Evolutionary conservation across 1,140 invertebrate genomes (phyloP), one percentile per base, ranked within the genome.

Genomic region (Leucophenga varia): DNA sequence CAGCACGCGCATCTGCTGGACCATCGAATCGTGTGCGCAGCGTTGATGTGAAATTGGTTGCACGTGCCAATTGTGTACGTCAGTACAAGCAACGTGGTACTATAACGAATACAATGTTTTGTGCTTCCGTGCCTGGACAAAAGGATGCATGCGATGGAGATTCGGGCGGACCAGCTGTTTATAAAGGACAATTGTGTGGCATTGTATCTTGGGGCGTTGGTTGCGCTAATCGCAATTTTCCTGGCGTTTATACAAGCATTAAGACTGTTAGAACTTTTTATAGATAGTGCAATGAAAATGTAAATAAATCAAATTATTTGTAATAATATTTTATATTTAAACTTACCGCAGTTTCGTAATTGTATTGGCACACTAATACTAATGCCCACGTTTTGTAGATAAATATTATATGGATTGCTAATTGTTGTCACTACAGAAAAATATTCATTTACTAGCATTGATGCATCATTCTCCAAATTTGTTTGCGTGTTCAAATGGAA

Each of bases 121-220:
- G 68, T 35, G 68, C 68, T 37, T 31, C 63, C 3, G 39, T 54
- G 2, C 47, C 57, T 1, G 68, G 68, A 1, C 21, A 47, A 1
- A 72, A 63, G 58, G 68, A 71, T 46, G 34, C 68, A 22, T 71
- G 68, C 40, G 55, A 64, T 32, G 83, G 84, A 36, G 85, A 86
- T 57, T 79, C 77, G 0, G 85, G 84, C 7, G 82, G 84, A 10
- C 84, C 85, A 5, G 60, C 85, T 1, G 68, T 83, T 8, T 80
- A 80, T 54, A 72, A 79, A 30, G 68, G 70, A 2, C 68, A 79
- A 35, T 64, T 77, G 10, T 76, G 79, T 17, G 84, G 84, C 1
- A 78, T 86, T 7, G 79, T 81, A 40, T 82, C 81, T 0, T 82
- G 78, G 76, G 69, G 75, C 0, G 72, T 81, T 2, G 79, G 81